Conservation (phyloP, 1,140 invertebrate genomes). For the Oreohelix idahoensis region DNA sequence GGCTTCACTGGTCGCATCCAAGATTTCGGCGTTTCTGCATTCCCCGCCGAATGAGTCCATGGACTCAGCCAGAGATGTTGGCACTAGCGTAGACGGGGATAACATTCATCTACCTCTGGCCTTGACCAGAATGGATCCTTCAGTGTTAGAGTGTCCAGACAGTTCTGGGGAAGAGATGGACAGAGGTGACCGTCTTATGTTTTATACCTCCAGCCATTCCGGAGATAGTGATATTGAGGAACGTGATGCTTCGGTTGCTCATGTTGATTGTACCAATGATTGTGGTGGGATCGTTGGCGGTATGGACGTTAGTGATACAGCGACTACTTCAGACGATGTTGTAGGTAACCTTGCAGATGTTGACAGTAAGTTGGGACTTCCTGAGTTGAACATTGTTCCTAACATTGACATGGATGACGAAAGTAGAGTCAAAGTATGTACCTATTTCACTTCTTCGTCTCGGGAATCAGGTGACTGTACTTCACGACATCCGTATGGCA, state of each 20-base stretch:
- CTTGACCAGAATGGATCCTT: neutral
- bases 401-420: too few species aligned
- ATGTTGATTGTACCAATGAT: neutral
- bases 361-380: too few species aligned
- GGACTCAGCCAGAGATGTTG: neutral
- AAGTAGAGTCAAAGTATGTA: too few species aligned
- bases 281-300: neutral
- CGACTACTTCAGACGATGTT: too few species aligned
- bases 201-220: neutral
- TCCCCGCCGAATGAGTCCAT: conserved; percentile 34
- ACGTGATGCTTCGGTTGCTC: neutral
- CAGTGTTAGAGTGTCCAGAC: conserved; percentile 14
- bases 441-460: too few species aligned
- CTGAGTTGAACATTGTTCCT: too few species aligned
- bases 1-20: conserved; percentile 9
- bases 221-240: neutral
- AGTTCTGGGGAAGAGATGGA: conserved; percentile 19
- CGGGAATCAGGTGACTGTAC: too few species aligned
- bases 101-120: conserved; percentile 5
- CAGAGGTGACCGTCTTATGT: neutral
- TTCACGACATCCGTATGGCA: neutral
- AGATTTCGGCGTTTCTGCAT: conserved; percentile 16
- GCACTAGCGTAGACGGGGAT: conserved; percentile 32
- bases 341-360: too few species aligned
- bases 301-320: too few species aligned